Conservation (phyloP, 2,888 invertebrate genomes). For the Cylloceria caligata region DNA sequence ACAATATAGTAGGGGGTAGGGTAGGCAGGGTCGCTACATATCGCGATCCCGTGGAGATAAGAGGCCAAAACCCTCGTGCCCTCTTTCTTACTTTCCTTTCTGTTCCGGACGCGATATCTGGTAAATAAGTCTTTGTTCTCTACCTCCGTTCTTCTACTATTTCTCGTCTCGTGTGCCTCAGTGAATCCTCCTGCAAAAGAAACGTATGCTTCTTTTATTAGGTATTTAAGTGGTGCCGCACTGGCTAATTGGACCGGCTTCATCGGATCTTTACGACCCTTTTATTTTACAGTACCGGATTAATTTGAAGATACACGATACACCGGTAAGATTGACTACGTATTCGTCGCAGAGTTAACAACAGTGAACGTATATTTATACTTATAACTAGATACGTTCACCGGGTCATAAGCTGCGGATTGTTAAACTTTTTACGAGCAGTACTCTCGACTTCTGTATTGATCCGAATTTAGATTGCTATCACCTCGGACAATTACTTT, state of each 20-base stretch:
- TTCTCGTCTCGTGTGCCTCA: constrained; percentile 27
- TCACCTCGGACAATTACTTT: constrained; percentile 1
- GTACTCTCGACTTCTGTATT: constrained; percentile 3
- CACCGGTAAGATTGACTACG: not conserved
- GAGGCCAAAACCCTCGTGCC: constrained; percentile 56
- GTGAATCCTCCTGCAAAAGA: constrained; percentile 1
- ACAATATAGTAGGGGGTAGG: constrained; percentile 41
- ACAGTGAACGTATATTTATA: not conserved
- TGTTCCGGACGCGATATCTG: constrained; percentile 26
- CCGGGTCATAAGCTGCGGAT: not conserved
- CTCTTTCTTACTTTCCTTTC: constrained; percentile 45
- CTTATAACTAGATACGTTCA: not conserved
- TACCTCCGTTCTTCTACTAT: not conserved
- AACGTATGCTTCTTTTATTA: constrained; percentile 58
- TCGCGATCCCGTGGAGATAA: constrained; percentile 60
- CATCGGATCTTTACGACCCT: constrained; percentile 24
- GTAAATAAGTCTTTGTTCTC: constrained; percentile 38
- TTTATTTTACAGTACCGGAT: constrained; percentile 32
- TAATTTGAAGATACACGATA: constrained; percentile 39
- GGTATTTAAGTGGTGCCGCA: constrained; percentile 53
- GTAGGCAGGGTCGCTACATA: constrained; percentile 53
- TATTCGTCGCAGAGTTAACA: not conserved
- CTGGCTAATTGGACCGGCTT: constrained; percentile 40
- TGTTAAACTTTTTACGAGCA: constrained; percentile 31
- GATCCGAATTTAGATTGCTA: constrained; percentile 21